Conservation (phyloP, 2,888 invertebrate genomes). For the Auanema freiburgensis region DNA sequence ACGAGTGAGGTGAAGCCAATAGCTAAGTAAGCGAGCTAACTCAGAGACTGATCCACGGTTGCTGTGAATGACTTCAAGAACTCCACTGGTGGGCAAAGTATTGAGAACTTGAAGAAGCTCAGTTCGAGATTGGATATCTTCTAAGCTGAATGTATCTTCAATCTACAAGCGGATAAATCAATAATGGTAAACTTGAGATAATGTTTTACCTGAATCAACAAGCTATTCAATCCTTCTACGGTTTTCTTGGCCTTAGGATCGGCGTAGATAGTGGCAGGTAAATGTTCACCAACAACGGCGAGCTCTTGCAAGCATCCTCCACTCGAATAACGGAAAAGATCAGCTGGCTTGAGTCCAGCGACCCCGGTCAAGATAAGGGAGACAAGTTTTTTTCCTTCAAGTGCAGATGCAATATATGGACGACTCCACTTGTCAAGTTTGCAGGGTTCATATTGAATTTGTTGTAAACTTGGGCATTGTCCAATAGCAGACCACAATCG, state of each 20-base stretch:
- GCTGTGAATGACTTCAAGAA: conserved; percentile 23
- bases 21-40: conserved; percentile 22
- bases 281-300: conserved; percentile 23
- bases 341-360: conserved; percentile 15
- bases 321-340: conserved; percentile 15
- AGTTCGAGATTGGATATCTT: conserved; percentile 4
- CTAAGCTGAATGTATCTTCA: conserved; percentile 12
- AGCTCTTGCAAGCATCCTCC: conserved; percentile 18
- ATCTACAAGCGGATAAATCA: conserved; percentile 13
- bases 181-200: neutral
- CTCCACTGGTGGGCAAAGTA: conserved; percentile 6
- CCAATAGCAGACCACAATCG: conserved; percentile 26
- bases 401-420: conserved; percentile 19
- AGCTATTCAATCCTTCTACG: conserved; percentile 17
- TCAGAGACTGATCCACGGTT: conserved; percentile 10
- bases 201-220: conserved; percentile 28
- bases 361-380: conserved; percentile 30
- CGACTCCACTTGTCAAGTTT: conserved; percentile 22
- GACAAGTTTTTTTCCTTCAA: conserved; percentile 11
- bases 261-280: conserved; percentile 18
- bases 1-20: conserved; percentile 28
- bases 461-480: conserved; percentile 18
- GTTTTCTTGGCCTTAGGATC: conserved; percentile 16
- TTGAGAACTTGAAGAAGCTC: conserved; percentile 15
- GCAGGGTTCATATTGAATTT: conserved; percentile 31